Evolutionary conservation across 1,140 invertebrate species (phyloP).

Genomic region (Campodea augens): DNA sequence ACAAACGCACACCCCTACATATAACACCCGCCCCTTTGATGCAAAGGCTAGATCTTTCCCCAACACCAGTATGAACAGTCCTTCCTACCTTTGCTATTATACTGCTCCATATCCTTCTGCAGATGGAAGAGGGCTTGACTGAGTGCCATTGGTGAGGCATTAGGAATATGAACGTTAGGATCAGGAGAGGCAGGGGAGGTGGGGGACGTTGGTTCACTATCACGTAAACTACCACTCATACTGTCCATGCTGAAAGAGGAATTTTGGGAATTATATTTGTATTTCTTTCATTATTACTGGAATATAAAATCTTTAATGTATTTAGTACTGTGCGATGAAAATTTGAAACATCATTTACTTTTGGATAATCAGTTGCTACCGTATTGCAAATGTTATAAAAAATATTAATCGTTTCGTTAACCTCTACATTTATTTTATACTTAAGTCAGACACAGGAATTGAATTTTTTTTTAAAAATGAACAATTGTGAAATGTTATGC

Average conservation of each 20-base stretch:
- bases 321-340: neutral
- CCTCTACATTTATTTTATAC: no score
- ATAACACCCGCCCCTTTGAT: no score
- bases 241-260: constrained; percentile 59
- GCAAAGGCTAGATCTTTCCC: no score
- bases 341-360: constrained; percentile 8
- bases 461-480: no score
- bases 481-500: no score
- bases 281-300: neutral
- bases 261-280: constrained; percentile 6
- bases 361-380: no score
- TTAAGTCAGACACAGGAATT: no score
- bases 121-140: constrained; percentile 34
- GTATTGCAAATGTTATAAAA: no score
- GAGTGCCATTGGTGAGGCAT: constrained; percentile 34
- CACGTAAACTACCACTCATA: constrained; percentile 71
- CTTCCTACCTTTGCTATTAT: no score
- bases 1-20: no score
- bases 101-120: constrained; percentile 8
- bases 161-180: constrained; percentile 23
- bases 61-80: no score
- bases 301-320: constrained; percentile 7
- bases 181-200: constrained; percentile 47
- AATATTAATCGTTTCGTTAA: no score
- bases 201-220: constrained; percentile 77